phyloP scores from a whole-genome alignment of 2,888 invertebrate genomes.

The Heliconius charithonia region DNA sequence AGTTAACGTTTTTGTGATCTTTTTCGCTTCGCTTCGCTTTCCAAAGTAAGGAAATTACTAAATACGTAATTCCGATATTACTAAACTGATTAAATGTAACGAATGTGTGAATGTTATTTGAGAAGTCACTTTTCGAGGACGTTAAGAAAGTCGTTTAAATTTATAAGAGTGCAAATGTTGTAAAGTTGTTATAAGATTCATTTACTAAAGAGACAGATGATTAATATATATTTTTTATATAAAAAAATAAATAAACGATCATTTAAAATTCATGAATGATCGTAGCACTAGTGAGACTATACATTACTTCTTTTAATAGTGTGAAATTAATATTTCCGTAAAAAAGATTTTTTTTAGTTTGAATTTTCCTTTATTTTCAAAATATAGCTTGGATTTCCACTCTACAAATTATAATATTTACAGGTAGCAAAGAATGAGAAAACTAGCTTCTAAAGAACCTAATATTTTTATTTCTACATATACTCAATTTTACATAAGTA shows the following conservation, averaged over 20 bases:
- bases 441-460: not conserved
- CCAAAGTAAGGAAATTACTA: constrained; percentile 13
- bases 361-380: not conserved
- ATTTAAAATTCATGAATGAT: no score
- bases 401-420: not conserved
- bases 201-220: not conserved
- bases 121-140: not conserved
- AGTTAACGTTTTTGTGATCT: constrained; percentile 64
- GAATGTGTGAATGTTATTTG: not conserved
- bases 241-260: no score
- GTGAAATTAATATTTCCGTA: no score
- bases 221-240: no score
- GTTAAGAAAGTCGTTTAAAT: not conserved
- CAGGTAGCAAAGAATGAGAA: not conserved
- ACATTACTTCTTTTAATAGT: no score
- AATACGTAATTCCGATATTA: not conserved
- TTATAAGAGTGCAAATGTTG: not conserved
- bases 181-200: not conserved
- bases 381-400: not conserved
- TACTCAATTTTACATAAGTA: not conserved
- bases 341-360: not conserved
- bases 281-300: no score
- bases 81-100: not conserved
- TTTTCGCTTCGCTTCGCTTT: constrained; percentile 28
- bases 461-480: not conserved